These are phyloP conservation scores for Cryptus armator DNA, from an alignment of 2,888 invertebrate species.

Conservation along the genomic window DNA sequence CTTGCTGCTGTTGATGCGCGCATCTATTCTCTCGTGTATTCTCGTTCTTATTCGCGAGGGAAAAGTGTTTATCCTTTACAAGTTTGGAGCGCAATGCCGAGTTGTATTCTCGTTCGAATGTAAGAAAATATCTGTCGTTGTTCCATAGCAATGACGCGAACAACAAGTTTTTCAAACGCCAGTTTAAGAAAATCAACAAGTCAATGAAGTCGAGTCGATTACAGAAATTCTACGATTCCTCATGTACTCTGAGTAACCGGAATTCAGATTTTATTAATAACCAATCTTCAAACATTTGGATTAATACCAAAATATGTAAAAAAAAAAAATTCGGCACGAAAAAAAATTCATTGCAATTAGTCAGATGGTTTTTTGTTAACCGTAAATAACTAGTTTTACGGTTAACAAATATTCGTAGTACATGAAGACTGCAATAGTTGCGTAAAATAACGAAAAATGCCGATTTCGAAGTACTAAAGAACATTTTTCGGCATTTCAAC, in stretches of 20 bases:
- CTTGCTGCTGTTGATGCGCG: slow-evolving; percentile 7
- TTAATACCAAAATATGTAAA: background rate
- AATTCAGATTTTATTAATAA: too few species aligned
- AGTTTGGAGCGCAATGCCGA: slow-evolving; percentile 3
- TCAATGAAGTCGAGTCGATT: too few species aligned
- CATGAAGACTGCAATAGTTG: too few species aligned
- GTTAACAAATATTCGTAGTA: too few species aligned
- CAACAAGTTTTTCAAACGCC: background rate
- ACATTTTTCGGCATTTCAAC: background rate
- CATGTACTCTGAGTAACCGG: too few species aligned
- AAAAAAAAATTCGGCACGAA: too few species aligned
- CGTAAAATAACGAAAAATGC: too few species aligned
- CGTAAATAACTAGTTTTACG: too few species aligned
- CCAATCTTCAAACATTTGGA: too few species aligned
- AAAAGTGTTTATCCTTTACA: slow-evolving; percentile 33
- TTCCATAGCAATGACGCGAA: background rate
- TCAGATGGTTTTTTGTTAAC: too few species aligned
- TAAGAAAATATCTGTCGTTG: background rate
- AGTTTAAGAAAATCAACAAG: background rate
- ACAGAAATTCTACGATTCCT: too few species aligned
- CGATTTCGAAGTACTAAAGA: background rate
- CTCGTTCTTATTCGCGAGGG: slow-evolving; percentile 27
- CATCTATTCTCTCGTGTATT: background rate
- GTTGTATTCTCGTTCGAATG: background rate
- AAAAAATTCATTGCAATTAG: background rate